Conservation (phyloP, 2,797 vertebrate species). For the Clarias platycephalus region DNA sequence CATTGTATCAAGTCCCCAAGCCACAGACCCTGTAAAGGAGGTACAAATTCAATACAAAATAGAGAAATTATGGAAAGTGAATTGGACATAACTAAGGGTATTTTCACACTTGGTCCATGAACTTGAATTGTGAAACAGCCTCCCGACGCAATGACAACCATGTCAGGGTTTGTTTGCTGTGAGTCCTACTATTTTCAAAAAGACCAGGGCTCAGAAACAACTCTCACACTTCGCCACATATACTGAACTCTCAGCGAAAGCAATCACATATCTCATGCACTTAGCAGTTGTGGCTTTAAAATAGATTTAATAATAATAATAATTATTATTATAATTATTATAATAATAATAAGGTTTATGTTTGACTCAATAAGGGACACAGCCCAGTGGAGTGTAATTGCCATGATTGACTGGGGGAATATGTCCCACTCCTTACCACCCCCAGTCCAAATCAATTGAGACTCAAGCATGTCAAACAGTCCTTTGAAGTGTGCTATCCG, state of each 20-base stretch:
- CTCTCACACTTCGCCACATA: not conserved
- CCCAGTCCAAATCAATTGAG: too few relatives aligned
- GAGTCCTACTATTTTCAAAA: not conserved
- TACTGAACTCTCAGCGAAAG: not conserved
- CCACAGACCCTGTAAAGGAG: not conserved
- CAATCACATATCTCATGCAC: not conserved
- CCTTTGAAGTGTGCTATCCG: too few relatives aligned
- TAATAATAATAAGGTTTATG: too few relatives aligned
- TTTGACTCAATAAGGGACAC: too few relatives aligned
- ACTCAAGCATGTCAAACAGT: too few relatives aligned
- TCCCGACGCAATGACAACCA: not conserved
- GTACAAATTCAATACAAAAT: not conserved
- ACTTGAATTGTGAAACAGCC: not conserved
- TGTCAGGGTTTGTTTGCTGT: not conserved
- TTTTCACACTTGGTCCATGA: not conserved
- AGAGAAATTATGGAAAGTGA: not conserved
- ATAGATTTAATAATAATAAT: too few relatives aligned
- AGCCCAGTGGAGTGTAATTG: too few relatives aligned
- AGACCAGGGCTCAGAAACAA: not conserved
- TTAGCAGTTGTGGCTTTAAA: too few relatives aligned
- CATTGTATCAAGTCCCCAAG: not conserved
- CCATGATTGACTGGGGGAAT: too few relatives aligned
- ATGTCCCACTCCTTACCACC: too few relatives aligned
- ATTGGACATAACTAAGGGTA: not conserved
- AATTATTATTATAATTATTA: too few relatives aligned